Conservation (phyloP, 2,797 vertebrate genomes). For the Hoplostethus mediterraneus region DNA sequence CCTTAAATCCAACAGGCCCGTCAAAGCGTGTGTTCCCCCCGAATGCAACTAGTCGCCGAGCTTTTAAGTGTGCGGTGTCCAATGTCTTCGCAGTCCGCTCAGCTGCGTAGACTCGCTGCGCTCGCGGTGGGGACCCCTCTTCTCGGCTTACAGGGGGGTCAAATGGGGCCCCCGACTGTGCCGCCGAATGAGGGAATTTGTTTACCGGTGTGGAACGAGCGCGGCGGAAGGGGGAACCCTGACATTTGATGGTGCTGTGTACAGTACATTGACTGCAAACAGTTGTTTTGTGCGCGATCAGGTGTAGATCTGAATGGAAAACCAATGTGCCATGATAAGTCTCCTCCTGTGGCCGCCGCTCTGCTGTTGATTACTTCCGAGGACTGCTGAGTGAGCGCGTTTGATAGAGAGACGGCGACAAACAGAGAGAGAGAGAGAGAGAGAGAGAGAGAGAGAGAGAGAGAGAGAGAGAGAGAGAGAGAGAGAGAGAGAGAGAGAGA, state of each 20-base stretch:
- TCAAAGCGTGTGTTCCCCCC: no score
- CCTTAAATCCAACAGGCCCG: no score
- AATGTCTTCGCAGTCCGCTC: neutral
- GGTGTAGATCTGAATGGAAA: constrained; percentile 11
- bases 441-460: no score
- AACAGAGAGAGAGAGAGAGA: neutral
- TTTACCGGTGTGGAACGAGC: constrained; percentile 1
- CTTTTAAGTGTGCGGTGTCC: neutral
- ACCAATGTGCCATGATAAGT: neutral
- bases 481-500: neutral
- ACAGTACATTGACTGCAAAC: neutral
- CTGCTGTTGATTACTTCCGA: no score
- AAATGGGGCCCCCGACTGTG: neutral
- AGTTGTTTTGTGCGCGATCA: neutral
- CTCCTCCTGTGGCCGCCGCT: neutral
- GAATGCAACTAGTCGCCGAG: no score
- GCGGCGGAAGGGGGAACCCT: neutral
- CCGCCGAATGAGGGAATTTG: neutral
- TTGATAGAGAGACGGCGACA: no score
- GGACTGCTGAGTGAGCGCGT: no score
- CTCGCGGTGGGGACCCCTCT: constrained; percentile 9
- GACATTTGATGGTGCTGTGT: neutral
- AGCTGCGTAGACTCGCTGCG: neutral
- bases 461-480: no score
- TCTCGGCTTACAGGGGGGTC: neutral